Conservation (phyloP, 1,140 invertebrate species). For the Brachionus rotundiformis region DNA sequence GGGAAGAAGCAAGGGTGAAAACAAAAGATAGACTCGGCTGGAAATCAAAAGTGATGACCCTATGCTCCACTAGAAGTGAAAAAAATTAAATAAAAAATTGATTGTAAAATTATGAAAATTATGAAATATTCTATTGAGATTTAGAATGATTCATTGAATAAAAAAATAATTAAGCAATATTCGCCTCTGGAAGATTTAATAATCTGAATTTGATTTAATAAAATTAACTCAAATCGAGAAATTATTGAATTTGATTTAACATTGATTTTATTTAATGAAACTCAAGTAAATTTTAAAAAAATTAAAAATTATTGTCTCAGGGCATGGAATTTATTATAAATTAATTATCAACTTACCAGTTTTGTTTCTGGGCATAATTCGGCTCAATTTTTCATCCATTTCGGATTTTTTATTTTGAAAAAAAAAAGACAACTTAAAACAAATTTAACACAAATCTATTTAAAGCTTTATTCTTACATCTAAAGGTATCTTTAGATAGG, state of each 20-base stretch:
- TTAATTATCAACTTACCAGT: conserved; percentile 31
- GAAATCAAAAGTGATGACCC: no score
- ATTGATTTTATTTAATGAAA: background rate
- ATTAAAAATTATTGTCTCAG: background rate
- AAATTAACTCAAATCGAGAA: background rate
- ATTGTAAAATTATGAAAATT: background rate
- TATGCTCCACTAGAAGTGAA: no score
- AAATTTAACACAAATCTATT: background rate
- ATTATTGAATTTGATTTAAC: background rate
- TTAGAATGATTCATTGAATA: no score
- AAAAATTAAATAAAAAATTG: no score
- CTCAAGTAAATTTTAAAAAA: background rate
- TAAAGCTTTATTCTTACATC: conserved; percentile 26
- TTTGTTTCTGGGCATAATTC: conserved; percentile 7
- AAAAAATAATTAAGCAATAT: no score
- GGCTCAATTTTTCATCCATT: conserved; percentile 27
- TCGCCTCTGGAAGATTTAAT: no score
- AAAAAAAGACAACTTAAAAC: background rate
- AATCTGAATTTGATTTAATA: background rate
- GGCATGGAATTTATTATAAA: background rate
- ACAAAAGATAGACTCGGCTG: no score
- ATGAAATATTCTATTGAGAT: no score
- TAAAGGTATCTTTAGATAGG: conserved; percentile 28
- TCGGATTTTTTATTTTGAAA: background rate
- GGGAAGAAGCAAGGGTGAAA: no score